Percentiles rank a stretch among this genome's conserved stretches.
These are phyloP conservation scores for Mastomys natalensis DNA, from an alignment of 2,113 vertebrate species.

Conservation along the genomic window DNA sequence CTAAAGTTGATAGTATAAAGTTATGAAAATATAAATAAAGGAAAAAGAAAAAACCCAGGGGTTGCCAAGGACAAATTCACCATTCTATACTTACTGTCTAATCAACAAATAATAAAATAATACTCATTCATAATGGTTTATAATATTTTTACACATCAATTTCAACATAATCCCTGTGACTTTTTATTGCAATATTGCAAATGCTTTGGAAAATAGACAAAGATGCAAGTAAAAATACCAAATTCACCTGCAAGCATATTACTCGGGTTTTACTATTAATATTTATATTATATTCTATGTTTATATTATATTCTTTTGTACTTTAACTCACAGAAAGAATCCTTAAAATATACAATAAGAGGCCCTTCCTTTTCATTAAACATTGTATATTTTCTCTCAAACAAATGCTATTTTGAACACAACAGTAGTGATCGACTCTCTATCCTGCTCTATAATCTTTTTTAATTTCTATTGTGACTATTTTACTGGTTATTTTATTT, in stretches of 20 bases:
- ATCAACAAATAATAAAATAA: background rate
- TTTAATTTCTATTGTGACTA: no score
- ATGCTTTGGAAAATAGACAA: background rate
- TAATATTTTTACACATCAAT: background rate
- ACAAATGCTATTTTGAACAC: background rate
- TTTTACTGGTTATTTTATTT: no score
- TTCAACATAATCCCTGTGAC: background rate
- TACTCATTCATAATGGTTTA: background rate
- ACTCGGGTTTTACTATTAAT: background rate
- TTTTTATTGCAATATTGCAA: background rate
- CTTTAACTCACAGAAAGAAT: background rate
- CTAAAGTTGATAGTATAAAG: no score
- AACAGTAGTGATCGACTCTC: background rate
- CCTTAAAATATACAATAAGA: background rate
- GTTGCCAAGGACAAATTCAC: background rate
- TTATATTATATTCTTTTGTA: background rate
- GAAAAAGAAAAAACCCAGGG: background rate
- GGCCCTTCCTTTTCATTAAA: background rate
- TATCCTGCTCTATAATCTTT: background rate
- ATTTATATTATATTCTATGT: background rate
- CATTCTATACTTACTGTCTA: background rate
- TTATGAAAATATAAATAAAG: background rate
- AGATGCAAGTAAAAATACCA: background rate
- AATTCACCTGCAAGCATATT: background rate
- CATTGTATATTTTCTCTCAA: background rate